phyloP scores from a whole-genome alignment of 2,113 vertebrate genomes.

The Zapus hudsonius region DNA sequence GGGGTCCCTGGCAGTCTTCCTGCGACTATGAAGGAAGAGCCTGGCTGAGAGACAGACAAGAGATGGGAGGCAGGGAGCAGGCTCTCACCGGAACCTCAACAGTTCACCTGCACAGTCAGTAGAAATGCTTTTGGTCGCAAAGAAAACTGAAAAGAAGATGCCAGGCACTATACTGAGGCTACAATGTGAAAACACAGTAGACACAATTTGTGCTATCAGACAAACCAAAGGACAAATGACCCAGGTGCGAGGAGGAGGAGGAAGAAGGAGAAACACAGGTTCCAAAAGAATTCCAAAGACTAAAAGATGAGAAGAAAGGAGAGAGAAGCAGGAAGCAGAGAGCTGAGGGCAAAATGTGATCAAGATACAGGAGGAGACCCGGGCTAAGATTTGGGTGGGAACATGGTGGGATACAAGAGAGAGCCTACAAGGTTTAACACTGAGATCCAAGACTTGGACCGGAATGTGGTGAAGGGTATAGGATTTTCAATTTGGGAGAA shows the following conservation, averaged over 20 bases:
- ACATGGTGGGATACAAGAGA: neutral
- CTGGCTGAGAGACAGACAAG: neutral
- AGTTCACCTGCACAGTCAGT: neutral
- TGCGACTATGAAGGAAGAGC: neutral
- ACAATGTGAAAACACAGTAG: neutral
- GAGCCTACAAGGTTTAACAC: neutral
- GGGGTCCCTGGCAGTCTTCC: neutral
- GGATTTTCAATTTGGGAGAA: neutral
- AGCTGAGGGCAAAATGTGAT: neutral
- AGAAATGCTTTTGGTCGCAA: neutral
- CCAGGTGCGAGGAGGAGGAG: neutral
- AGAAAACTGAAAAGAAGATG: neutral
- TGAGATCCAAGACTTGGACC: neutral
- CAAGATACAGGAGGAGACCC: neutral
- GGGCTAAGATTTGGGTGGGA: too few relatives aligned
- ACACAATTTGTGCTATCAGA: neutral
- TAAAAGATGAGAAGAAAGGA: neutral
- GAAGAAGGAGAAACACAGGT: neutral
- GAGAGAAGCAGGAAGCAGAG: neutral
- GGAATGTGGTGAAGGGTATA: neutral
- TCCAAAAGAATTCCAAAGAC: neutral
- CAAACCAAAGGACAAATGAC: neutral
- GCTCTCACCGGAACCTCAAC: neutral
- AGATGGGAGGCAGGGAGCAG: neutral
- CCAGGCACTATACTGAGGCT: neutral